Conservation (phyloP, 2,113 vertebrate species). For the Microcebus tavaratra region DNA sequence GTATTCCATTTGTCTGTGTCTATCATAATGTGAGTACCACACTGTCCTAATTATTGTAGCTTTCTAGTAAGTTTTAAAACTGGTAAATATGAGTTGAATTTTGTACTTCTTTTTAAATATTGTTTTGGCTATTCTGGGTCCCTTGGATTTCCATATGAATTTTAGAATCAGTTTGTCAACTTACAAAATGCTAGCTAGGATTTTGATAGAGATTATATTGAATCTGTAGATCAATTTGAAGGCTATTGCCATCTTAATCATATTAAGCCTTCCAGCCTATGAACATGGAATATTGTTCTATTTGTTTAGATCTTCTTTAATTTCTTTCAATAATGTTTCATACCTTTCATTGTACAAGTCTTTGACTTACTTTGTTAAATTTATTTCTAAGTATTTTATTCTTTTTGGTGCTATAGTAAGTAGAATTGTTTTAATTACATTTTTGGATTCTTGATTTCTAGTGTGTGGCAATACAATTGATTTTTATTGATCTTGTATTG, state of each 20-base stretch:
- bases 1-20: background rate
- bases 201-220: slow-evolving; percentile 34
- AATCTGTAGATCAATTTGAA: background rate
- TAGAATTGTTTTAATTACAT: background rate
- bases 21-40: background rate
- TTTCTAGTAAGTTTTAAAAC: slow-evolving; percentile 26
- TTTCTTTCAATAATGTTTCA: background rate
- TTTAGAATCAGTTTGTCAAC: slow-evolving; percentile 29
- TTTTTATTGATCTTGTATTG: background rate
- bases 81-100: slow-evolving; percentile 1
- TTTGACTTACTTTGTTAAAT: background rate
- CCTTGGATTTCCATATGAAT: background rate
- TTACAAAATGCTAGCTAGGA: background rate
- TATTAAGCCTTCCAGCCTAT: background rate
- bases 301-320: background rate
- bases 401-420: background rate
- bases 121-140: background rate
- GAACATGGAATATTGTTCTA: background rate
- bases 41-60: background rate
- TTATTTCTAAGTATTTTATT: slow-evolving; percentile 23
- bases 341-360: background rate
- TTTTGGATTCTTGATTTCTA: background rate
- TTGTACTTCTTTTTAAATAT: slow-evolving; percentile 28
- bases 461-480: background rate
- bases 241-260: background rate